Evolutionary conservation across 2,113 vertebrate species (phyloP), one percentile per base, ranked within the genome.

Genomic region (Geococcyx californianus): DNA sequence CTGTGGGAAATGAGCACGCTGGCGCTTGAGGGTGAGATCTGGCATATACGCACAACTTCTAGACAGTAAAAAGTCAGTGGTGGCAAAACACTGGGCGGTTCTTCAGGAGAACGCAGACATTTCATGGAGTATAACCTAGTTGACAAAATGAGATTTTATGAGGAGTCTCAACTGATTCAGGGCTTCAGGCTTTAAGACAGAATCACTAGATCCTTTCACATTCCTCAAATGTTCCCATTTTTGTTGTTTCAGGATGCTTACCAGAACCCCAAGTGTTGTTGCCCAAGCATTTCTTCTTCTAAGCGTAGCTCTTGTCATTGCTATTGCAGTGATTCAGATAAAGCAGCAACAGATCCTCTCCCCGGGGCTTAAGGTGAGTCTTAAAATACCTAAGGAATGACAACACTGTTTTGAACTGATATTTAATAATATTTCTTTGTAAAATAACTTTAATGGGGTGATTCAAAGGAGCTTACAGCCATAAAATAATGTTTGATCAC

Each of bases 261-360:
- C 97, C 87, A 98, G 98, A 95, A 97, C 97, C 10, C 97, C 98
- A 44, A 96, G 96, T 68, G 73, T 97, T 36, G 85, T 99, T 55
- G 97, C 99, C 60, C 64, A 98, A 55, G 94, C 98, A 54, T 97
- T 99, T 87, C 97, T 99, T 70, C 80, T 99, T 69, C 94, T 98
- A 62, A 99, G 99, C 49, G 78, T 99, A n/a, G 97, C 98, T 26
- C 98, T 99, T 67, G 98, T 99, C 13, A 94, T 99, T 82, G 89
- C 98, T 40, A 97, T 99, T 84, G 97, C 98, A 6, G 94, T 99
- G 75, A 98, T 99, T 96, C 99, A 99, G 97, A 96, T 97, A 79
- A 97, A 97, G 31, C 98, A 97, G 94, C 97, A 76, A 12, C 96
- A 96, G 33, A 82, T 97, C 52, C 73, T 98, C 74, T 98, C 98